Base-by-base conservation (phyloP, 2,888 invertebrate species). In the Mythimna impura region DNA sequence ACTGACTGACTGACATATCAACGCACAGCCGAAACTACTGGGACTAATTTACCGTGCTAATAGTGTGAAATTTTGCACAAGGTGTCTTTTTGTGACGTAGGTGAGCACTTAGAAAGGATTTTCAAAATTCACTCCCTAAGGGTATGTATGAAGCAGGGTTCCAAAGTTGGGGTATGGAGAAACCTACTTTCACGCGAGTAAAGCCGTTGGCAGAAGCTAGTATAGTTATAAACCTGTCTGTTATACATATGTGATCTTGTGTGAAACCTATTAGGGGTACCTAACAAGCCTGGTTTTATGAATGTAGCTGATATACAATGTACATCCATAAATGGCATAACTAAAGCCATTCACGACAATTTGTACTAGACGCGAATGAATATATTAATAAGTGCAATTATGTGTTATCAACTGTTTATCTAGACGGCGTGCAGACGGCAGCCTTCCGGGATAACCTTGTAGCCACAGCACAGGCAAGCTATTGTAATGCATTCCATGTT, bases 401-500 rank as follows among this genome's bases (percentile, higher is more conserved):
- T 81, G 82, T 77, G 58, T 70, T 69, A 65, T 69, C 66, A 47
- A 73, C 25, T 69, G 61, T 66, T 71, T 70, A 81, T 76, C 82
- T 78, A 83, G 78, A 84, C 84, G 52, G 66, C 67, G 40, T 50
- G 60, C 78, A 83, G 83, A 84, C 83, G 66, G 43, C 58, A 74
- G 74, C 70, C 69, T 73, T 76, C 73, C 69, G 58, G 58, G 65
- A n/a, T 70, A 63, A 75, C 83, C 83, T 84, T 83, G 71, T 64
- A 43, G 47, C 68, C 71, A 65, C 63, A 54, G 69, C 71, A 69
- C 66, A 54, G 66, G 20, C 65, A 22, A 47, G 62, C 52, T 20
- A 74, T 85, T 83, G 71, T 78, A 62, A 85, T 85, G 65, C 79
- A 80, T 61, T 67, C 67, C 25, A 34, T 66, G 74, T 75, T 61